Conservation (phyloP, 2,888 invertebrate genomes). For the Emmelina monodactyla region DNA sequence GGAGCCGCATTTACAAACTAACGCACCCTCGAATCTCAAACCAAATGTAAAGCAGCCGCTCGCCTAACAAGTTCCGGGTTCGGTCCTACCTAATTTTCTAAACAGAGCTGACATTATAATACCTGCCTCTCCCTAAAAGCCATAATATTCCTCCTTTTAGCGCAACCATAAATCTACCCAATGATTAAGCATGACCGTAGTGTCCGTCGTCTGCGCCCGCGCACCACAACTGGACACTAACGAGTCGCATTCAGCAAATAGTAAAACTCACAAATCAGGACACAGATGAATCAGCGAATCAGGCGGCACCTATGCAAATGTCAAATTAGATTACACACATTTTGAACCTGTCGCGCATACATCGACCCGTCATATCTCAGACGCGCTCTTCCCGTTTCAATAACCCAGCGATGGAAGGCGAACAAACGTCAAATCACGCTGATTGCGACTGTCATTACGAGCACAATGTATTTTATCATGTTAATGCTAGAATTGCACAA, state of each 20-base stretch:
- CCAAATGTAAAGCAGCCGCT: too few relatives aligned
- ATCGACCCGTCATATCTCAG: background rate
- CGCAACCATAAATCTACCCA: slow-evolving; percentile 29
- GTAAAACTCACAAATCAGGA: slow-evolving; percentile 17
- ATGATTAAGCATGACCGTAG: slow-evolving; percentile 49
- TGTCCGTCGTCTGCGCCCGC: slow-evolving; percentile 22
- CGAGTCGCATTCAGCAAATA: slow-evolving; percentile 50
- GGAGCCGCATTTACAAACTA: too few relatives aligned
- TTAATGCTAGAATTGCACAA: background rate
- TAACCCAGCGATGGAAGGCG: background rate
- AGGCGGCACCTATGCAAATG: too few relatives aligned
- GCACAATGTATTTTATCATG: background rate
- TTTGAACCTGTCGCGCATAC: background rate
- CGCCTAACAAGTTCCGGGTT: too few relatives aligned
- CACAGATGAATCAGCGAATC: too few relatives aligned
- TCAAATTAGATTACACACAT: too few relatives aligned
- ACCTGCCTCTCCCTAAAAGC: background rate
- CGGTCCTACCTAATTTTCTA: too few relatives aligned
- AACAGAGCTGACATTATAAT: background rate
- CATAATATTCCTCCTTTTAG: slow-evolving; percentile 6
- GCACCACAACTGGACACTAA: slow-evolving; percentile 45
- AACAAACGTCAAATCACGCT: background rate
- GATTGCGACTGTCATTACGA: background rate
- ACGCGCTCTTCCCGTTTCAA: background rate
- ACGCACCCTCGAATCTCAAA: too few relatives aligned